phyloP scores from a whole-genome alignment of 1,140 invertebrate genomes.

The Euwallacea similis region DNA sequence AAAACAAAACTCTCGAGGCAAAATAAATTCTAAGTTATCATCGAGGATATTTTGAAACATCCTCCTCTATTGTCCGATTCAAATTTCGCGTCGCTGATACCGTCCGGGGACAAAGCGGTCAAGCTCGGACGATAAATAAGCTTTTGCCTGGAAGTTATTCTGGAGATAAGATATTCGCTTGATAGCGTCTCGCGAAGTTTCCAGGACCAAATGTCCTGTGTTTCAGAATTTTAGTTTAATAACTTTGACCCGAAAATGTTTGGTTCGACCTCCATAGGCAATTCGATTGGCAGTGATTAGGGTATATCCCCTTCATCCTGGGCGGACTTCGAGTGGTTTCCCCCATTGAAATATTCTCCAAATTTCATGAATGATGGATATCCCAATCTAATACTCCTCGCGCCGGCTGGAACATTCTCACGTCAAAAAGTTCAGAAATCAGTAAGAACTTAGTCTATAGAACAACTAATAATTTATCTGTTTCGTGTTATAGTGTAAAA shows the following conservation, averaged over 20 bases:
- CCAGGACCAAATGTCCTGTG: constrained; percentile 11
- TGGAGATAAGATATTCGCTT: constrained; percentile 22
- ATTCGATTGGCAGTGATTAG: background rate
- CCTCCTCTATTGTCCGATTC: constrained; percentile 34
- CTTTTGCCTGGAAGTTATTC: constrained; percentile 24
- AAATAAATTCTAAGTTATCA: constrained; percentile 35
- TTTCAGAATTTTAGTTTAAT: constrained; percentile 28
- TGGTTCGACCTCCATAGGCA: background rate
- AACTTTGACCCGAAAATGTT: constrained; percentile 19
- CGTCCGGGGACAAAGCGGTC: constrained; percentile 25
- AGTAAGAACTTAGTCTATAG: constrained; percentile 12
- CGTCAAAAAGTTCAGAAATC: background rate
- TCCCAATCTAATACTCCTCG: no score
- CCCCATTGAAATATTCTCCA: no score
- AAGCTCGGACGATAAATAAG: constrained; percentile 34
- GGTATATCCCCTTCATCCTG: no score
- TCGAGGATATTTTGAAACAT: constrained; percentile 31
- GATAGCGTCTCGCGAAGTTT: constrained; percentile 26
- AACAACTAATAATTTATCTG: constrained; percentile 26
- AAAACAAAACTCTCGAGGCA: constrained; percentile 1
- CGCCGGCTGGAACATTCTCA: no score
- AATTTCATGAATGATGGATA: no score
- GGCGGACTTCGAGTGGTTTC: no score
- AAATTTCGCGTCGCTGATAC: constrained; percentile 33
- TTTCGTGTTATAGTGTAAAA: constrained; percentile 25